phyloP scores from a whole-genome alignment of 2,888 invertebrate genomes.

The Oligia fasciuncula region DNA sequence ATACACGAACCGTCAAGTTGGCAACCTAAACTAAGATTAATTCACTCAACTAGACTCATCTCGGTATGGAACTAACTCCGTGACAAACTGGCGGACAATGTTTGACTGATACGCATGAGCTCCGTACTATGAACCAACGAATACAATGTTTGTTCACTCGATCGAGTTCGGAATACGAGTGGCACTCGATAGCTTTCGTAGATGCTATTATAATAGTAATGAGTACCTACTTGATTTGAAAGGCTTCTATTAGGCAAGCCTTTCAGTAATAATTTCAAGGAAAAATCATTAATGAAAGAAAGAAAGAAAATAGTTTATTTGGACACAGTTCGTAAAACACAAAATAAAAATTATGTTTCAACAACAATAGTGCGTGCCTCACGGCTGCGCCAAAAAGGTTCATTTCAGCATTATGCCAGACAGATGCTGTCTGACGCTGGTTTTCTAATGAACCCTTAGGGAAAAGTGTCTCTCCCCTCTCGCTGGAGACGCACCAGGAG shows the following conservation, averaged over 20 bases:
- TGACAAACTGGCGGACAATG: slow-evolving; percentile 64
- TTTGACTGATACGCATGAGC: slow-evolving; percentile 66
- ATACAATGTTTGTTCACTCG: background rate
- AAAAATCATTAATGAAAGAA: background rate
- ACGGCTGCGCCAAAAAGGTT: too few species aligned
- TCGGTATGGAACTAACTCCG: slow-evolving; percentile 53
- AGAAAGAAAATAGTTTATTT: too few species aligned
- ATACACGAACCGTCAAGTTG: slow-evolving; percentile 44
- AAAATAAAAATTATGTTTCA: too few species aligned
- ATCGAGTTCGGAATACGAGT: slow-evolving; percentile 4
- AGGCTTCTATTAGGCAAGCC: background rate
- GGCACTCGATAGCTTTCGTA: background rate
- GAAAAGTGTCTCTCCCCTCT: too few species aligned
- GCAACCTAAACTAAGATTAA: slow-evolving; percentile 62
- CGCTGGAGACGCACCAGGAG: too few species aligned
- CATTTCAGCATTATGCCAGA: too few species aligned
- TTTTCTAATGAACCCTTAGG: too few species aligned
- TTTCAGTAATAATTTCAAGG: background rate
- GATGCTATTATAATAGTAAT: background rate
- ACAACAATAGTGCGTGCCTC: too few species aligned
- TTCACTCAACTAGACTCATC: slow-evolving; percentile 62
- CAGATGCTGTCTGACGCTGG: too few species aligned
- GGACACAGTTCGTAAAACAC: too few species aligned
- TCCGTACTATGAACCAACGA: slow-evolving; percentile 45
- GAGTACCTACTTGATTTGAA: background rate